Conservation (phyloP, 2,888 invertebrate species). For the Plagodis dolabraria region DNA sequence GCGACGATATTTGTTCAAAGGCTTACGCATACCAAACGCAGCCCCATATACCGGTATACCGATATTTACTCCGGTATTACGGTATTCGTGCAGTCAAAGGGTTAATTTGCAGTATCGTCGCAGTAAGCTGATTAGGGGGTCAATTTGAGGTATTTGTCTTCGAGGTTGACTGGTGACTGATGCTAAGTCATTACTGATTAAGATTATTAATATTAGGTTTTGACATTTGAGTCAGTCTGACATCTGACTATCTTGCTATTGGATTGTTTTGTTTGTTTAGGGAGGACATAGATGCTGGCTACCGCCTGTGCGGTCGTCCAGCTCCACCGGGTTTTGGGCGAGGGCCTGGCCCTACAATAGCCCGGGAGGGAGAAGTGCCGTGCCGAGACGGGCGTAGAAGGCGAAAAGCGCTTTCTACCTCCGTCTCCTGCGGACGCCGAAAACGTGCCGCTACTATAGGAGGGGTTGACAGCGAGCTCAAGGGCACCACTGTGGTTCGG, state of each 20-base stretch:
- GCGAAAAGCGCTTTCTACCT: no score
- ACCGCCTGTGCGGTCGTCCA: no score
- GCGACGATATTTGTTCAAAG: conserved; percentile 74
- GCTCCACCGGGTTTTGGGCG: no score
- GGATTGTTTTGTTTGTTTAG: no score
- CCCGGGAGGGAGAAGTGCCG: no score
- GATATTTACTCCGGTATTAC: conserved; percentile 57
- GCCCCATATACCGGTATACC: conserved; percentile 35
- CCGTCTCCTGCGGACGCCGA: no score
- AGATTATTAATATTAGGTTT: conserved; percentile 29
- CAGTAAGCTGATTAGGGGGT: conserved; percentile 64
- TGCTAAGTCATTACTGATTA: conserved; percentile 14
- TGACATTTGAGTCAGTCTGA: conserved; percentile 31
- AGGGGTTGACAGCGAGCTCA: no score
- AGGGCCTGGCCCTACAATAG: no score
- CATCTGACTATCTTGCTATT: neutral
- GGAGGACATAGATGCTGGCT: no score
- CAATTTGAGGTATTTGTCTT: conserved; percentile 61
- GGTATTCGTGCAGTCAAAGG: conserved; percentile 57
- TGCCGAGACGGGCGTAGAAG: no score
- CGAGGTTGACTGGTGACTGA: conserved; percentile 20
- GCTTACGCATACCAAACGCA: conserved; percentile 64
- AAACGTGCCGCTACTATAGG: no score
- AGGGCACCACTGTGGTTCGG: no score
- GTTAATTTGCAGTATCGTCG: conserved; percentile 55